These are phyloP conservation scores for Acronicta psi DNA, from an alignment of 2,888 invertebrate species.

Conservation along the genomic window DNA sequence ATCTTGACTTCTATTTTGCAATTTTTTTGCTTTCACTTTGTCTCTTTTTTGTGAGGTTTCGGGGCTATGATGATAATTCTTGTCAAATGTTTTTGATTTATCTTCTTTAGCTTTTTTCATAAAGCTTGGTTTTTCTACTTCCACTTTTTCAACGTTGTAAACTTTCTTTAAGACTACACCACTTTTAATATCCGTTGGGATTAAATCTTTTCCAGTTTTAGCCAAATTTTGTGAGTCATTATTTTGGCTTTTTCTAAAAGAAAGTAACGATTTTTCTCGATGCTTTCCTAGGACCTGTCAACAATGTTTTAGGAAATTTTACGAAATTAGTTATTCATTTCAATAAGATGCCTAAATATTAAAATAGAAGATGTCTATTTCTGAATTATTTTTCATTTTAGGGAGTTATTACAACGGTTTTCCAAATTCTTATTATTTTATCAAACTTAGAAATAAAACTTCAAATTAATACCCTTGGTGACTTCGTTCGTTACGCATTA, in stretches of 20 bases:
- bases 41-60: slow-evolving; percentile 1
- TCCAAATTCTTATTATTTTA: no score
- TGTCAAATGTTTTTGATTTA: slow-evolving; percentile 14
- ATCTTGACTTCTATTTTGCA: slow-evolving; percentile 7
- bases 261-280: slow-evolving; percentile 5
- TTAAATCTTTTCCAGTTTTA: background rate
- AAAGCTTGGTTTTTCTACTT: slow-evolving; percentile 7
- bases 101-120: slow-evolving; percentile 16
- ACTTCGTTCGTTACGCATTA: no score
- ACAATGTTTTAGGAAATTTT: slow-evolving; percentile 18
- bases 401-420: no score
- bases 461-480: no score
- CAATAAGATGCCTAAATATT: background rate
- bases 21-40: slow-evolving; percentile 11
- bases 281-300: slow-evolving; percentile 27
- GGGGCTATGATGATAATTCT: slow-evolving; percentile 1
- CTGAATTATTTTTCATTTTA: no score
- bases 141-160: slow-evolving; percentile 36
- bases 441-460: no score
- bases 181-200: slow-evolving; percentile 15
- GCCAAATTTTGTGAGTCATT: background rate
- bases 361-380: background rate
- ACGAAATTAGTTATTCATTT: slow-evolving; percentile 1
- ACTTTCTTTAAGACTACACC: slow-evolving; percentile 40
- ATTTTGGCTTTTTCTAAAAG: slow-evolving; percentile 6